Percentiles rank a stretch among this genome's conserved stretches.
phyloP scores from a whole-genome alignment of 2,113 vertebrate genomes.

The Raphicerus campestris region DNA sequence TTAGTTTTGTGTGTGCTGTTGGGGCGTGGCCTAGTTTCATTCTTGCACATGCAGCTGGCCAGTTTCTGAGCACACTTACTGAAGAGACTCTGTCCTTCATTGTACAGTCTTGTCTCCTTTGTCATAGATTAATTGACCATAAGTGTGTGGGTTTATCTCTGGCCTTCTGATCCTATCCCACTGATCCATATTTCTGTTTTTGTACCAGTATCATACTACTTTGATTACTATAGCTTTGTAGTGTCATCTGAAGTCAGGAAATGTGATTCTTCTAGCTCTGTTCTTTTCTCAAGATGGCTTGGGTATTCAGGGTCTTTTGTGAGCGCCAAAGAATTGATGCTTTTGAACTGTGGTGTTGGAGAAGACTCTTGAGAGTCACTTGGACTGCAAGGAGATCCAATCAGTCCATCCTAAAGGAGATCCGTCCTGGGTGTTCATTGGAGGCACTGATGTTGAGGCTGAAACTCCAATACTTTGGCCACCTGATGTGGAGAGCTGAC shows the following conservation, averaged over 20 bases:
- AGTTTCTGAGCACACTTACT: not conserved
- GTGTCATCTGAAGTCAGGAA: not conserved
- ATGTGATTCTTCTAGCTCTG: not conserved
- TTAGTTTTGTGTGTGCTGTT: not conserved
- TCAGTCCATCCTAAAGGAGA: too few relatives aligned
- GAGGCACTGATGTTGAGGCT: too few relatives aligned
- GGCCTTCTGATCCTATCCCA: not conserved
- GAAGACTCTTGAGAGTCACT: too few relatives aligned
- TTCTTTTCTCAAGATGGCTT: not conserved
- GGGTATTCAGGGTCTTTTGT: not conserved
- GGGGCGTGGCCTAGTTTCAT: not conserved
- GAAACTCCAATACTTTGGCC: too few relatives aligned
- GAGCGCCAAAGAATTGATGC: too few relatives aligned
- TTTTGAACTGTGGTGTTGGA: too few relatives aligned
- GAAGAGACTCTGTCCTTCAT: not conserved
- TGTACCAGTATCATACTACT: not conserved
- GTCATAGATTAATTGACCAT: not conserved
- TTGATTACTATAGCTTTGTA: not conserved
- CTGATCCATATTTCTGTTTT: not conserved
- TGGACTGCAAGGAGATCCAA: too few relatives aligned
- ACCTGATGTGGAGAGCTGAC: too few relatives aligned
- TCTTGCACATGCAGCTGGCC: not conserved
- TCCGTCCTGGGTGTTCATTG: too few relatives aligned
- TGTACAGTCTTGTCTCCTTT: not conserved
- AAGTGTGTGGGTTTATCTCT: not conserved